Base-by-base conservation (phyloP, 1,140 invertebrate species). In the Potamilus streckersoni region DNA sequence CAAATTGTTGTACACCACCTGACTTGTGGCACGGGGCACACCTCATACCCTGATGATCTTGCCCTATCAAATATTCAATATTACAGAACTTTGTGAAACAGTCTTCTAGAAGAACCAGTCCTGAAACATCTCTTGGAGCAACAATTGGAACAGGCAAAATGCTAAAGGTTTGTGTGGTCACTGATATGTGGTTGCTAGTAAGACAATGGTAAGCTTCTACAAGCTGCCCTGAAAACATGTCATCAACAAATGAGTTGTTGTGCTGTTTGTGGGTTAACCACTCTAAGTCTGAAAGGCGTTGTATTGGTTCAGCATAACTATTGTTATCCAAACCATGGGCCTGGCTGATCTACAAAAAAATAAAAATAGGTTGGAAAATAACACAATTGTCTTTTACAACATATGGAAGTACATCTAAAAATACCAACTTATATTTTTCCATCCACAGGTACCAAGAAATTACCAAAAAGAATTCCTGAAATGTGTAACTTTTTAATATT, bases 291-390 rank as follows among this genome's bases (percentile, higher is more conserved):
- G 87, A 86, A 56, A 89, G 73, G 19, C 87, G 79, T 73, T 89
- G 88, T 27, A 89, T 86, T 19, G 87, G 80, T 68, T 89, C 87
- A 58, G 87, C 87, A 78, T 89, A 88, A n/a, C 81, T 84, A 58
- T 85, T 83, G 60, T 83, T 87, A 55, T 87, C 79, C 31, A 89
- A 73, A 17, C 88, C 87, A 81, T 88, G 85, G 8, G 87, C 87
- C 66, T 75, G 64, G 61, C 83, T 81, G 79, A 89, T 89, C 88
- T 89, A 79, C 20, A 83, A 81, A 56, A 73, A 38, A 65, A 69
- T 61, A 63, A 76, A 19, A 68, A 38, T 57, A 23, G 56, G 5
- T 62, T n/a, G 8, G 20, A 31, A 27, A 16, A 49, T 20, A 31
- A 27, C 38, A 19, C n/a, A 5, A 19, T 57, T 49, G 4, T 49